phyloP scores from a whole-genome alignment of 2,888 invertebrate genomes.

The Dynastes grantii region DNA sequence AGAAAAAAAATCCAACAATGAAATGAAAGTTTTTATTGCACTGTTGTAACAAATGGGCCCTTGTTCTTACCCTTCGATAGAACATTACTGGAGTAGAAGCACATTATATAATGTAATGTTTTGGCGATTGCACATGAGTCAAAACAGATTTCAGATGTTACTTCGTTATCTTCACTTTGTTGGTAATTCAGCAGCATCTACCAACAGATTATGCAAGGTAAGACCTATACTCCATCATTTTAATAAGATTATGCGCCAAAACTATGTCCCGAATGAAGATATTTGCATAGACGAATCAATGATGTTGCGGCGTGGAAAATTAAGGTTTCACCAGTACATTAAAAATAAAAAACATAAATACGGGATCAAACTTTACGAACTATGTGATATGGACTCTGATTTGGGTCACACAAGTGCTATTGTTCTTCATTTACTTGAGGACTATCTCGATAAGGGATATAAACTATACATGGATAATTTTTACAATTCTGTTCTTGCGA shows the following conservation, averaged over 20 bases:
- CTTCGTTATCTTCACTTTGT: constrained; percentile 16
- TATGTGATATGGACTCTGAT: too few species aligned
- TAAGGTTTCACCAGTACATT: not conserved
- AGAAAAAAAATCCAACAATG: not conserved
- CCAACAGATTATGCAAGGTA: constrained; percentile 7
- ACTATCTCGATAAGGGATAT: too few species aligned
- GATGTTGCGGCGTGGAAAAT: not conserved
- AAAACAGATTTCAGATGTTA: not conserved
- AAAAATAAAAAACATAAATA: not conserved
- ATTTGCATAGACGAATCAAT: constrained; percentile 16
- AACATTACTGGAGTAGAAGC: constrained; percentile 8
- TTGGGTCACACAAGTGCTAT: too few species aligned
- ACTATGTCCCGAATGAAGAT: constrained; percentile 12
- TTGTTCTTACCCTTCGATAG: not conserved
- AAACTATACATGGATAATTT: too few species aligned
- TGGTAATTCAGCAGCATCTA: constrained; percentile 3
- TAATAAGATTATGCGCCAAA: constrained; percentile 35
- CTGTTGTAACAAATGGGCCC: not conserved
- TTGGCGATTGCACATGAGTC: not conserved
- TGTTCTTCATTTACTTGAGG: too few species aligned
- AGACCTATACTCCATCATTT: constrained; percentile 34
- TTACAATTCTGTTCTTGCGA: too few species aligned
- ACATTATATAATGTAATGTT: constrained; percentile 3
- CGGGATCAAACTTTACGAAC: not conserved
- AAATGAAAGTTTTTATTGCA: not conserved